Evolutionary conservation across 2,113 vertebrate genomes (phyloP).

Genomic region (Poeciliopsis prolifica): DNA sequence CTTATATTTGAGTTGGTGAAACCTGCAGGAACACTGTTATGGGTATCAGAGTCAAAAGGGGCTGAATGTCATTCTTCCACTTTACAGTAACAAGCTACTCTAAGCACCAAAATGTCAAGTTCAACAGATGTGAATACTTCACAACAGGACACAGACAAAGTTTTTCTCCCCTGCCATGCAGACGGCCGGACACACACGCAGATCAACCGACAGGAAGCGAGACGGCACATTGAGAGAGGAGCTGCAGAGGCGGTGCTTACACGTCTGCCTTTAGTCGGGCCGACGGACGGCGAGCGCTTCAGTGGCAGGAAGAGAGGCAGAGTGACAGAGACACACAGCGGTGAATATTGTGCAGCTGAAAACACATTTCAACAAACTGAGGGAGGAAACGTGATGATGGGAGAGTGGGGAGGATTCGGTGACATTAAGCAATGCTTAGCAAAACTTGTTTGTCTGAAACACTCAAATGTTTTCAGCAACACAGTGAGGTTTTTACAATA

Average conservation of each 20-base stretch:
- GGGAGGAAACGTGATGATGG: background rate
- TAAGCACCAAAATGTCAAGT: background rate
- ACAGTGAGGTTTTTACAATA: too few species aligned
- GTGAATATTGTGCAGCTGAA: constrained; percentile 53
- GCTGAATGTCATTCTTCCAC: background rate
- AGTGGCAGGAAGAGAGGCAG: constrained; percentile 59
- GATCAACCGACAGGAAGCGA: constrained; percentile 3
- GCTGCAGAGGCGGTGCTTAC: constrained; percentile 87
- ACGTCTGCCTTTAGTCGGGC: constrained; percentile 97
- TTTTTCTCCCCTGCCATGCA: constrained; percentile 43
- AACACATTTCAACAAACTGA: constrained; percentile 34
- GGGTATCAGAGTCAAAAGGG: background rate
- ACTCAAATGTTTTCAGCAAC: too few species aligned
- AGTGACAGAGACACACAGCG: constrained; percentile 80
- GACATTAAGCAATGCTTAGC: constrained; percentile 12
- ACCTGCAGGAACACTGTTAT: too few species aligned
- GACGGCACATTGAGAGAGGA: constrained; percentile 23
- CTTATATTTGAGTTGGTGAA: too few species aligned
- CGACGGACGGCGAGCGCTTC: constrained; percentile 94
- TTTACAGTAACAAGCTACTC: background rate
- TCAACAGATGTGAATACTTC: background rate
- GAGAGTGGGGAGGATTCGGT: background rate
- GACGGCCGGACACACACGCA: constrained; percentile 27
- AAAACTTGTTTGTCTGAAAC: background rate
- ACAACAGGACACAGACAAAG: background rate